Conservation (phyloP, 1,140 invertebrate species). For the Archegozetes longisetosus region DNA sequence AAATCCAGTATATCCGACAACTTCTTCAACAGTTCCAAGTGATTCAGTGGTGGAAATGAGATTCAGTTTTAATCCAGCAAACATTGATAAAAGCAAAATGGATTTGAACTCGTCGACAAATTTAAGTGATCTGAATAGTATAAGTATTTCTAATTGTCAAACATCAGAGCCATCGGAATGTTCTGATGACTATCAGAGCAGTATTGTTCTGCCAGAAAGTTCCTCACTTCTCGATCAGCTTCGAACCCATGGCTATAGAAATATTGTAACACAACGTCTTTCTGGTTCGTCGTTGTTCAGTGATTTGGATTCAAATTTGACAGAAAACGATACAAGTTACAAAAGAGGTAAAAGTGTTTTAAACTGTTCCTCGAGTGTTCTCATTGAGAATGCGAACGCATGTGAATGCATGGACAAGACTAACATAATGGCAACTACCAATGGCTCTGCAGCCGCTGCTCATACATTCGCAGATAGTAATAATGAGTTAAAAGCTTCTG, state of each 20-base stretch:
- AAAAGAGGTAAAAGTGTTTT: neutral
- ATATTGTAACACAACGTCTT: conserved; percentile 19
- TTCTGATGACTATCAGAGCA: neutral
- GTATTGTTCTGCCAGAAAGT: conserved; percentile 11
- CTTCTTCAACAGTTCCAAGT: neutral
- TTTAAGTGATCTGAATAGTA: too few relatives aligned
- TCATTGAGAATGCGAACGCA: neutral
- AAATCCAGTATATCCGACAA: neutral
- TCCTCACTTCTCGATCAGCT: conserved; percentile 21
- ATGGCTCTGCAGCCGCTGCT: neutral
- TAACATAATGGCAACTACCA: neutral
- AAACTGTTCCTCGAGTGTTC: neutral
- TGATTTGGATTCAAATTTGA: neutral
- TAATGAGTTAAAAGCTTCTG: neutral
- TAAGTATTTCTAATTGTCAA: too few relatives aligned
- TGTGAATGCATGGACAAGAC: neutral
- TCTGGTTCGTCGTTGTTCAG: conserved; percentile 7
- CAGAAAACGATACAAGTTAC: neutral
- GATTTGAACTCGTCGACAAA: too few relatives aligned
- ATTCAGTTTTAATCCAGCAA: neutral
- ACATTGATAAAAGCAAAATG: neutral
- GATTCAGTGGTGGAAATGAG: conserved; percentile 6
- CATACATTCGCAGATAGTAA: neutral
- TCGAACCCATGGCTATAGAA: conserved; percentile 21
- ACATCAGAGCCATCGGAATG: neutral